These are phyloP conservation scores for Trichechus manatus DNA, from an alignment of 2,113 vertebrate genomes.

Conservation along the genomic window DNA sequence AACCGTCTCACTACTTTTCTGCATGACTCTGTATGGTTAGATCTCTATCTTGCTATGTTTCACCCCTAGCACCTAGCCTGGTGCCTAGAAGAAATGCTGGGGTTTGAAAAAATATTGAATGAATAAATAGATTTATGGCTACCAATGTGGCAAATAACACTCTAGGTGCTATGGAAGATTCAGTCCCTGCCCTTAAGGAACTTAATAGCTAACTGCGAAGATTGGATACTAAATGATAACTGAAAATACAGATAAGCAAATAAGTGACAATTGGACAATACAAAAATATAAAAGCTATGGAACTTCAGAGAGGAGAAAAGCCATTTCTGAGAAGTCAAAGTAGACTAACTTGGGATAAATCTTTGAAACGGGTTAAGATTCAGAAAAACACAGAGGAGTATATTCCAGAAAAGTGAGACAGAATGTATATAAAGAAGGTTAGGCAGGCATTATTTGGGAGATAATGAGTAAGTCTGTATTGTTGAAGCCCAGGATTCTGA, in stretches of 20 bases:
- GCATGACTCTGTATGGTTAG: neutral
- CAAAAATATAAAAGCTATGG: neutral
- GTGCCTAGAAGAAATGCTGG: neutral
- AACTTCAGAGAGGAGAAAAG: constrained; percentile 5
- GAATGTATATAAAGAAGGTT: too few species aligned
- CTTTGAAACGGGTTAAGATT: neutral
- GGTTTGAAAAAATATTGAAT: neutral
- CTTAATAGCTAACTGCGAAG: neutral
- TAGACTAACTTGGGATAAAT: neutral
- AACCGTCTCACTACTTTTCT: neutral
- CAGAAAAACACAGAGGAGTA: neutral
- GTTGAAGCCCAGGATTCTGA: neutral
- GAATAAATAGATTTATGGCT: neutral
- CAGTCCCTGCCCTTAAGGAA: neutral
- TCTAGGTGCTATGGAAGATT: neutral
- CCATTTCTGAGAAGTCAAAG: constrained; percentile 25
- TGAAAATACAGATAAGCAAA: neutral
- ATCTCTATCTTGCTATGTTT: neutral
- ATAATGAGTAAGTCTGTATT: neutral
- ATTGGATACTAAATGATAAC: neutral
- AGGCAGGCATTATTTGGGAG: neutral
- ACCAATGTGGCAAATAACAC: neutral
- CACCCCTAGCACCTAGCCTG: neutral
- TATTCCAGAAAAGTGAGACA: neutral
- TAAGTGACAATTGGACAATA: neutral